These are phyloP conservation scores for Engystomops pustulosus DNA, from an alignment of 2,113 vertebrate genomes.

Conservation along the genomic window DNA sequence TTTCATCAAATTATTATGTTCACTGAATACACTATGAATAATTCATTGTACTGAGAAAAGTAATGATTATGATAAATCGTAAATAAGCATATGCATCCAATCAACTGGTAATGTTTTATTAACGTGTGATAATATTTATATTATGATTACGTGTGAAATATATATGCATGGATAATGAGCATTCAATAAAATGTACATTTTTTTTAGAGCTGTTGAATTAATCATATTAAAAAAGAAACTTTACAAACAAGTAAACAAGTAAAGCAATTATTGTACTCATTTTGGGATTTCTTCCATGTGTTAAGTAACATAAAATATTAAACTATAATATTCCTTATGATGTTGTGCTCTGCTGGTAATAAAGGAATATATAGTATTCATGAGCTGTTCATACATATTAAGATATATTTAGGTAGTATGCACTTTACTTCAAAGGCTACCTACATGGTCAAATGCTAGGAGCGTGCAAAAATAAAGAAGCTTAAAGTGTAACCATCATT, in stretches of 20 bases:
- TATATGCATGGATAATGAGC: conserved; percentile 41
- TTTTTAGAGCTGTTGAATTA: conserved; percentile 7
- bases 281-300: not conserved
- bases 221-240: conserved; percentile 24
- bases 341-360: not conserved
- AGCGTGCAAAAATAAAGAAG: too few species aligned
- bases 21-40: conserved; percentile 64
- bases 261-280: not conserved
- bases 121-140: conserved; percentile 58
- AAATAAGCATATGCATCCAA: conserved; percentile 59
- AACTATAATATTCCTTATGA: not conserved
- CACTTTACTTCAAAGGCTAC: too few species aligned
- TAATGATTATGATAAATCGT: conserved; percentile 63
- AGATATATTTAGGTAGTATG: too few species aligned
- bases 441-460: too few species aligned
- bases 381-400: too few species aligned
- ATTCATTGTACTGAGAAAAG: conserved; percentile 64
- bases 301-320: not conserved
- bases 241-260: conserved; percentile 24
- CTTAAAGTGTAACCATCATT: too few species aligned
- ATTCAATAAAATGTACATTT: conserved; percentile 9
- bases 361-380: not conserved
- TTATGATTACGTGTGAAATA: conserved; percentile 60
- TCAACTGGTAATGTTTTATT: conserved; percentile 66
- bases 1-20: conserved; percentile 45